Evolutionary conservation across 2,797 vertebrate genomes (phyloP).

Genomic region (Lepilemur ruficaudatus): DNA sequence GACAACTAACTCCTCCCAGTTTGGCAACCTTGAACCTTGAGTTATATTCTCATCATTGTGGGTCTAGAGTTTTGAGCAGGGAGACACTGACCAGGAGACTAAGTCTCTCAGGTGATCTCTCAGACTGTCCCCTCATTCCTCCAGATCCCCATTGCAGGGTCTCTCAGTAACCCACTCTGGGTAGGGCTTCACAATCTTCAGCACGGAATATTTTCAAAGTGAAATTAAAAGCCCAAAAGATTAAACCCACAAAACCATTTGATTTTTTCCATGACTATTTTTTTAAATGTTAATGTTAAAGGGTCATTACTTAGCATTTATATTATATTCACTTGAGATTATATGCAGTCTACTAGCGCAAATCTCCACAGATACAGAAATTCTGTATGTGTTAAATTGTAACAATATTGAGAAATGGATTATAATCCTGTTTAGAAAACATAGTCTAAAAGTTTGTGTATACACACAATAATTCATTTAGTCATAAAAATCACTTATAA

Average conservation of each 20-base stretch:
- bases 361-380: neutral
- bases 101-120: neutral
- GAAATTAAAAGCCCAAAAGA: slow-evolving; percentile 2
- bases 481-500: neutral
- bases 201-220: neutral
- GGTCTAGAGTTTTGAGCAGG: neutral
- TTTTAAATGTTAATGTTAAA: neutral
- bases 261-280: neutral
- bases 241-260: neutral
- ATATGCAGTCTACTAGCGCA: slow-evolving; percentile 11
- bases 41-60: neutral
- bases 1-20: neutral
- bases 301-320: neutral
- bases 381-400: neutral
- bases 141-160: accelerated
- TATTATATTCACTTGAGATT: neutral
- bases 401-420: slow-evolving; percentile 8
- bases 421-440: neutral
- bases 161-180: neutral
- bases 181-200: neutral
- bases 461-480: neutral
- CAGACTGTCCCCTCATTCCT: neutral
- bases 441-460: neutral
- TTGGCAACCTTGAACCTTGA: neutral
- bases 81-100: neutral